These are phyloP conservation scores for Murina feae DNA, from an alignment of 2,113 vertebrate genomes.

Conservation along the genomic window DNA sequence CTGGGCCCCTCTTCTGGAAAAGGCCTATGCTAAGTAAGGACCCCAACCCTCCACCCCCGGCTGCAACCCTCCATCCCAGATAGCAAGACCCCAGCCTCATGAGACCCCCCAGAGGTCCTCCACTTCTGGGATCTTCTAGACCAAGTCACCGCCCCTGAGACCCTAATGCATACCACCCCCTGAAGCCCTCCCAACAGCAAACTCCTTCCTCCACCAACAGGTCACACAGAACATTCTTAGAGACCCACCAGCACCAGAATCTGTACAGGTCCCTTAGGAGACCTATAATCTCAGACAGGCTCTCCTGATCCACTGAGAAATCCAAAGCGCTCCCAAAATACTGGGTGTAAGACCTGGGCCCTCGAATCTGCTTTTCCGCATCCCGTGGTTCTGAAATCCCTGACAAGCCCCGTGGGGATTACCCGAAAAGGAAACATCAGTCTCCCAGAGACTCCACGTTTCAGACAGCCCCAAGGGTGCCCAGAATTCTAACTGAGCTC, in stretches of 20 bases:
- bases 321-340: neutral
- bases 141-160: neutral
- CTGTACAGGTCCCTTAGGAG: neutral
- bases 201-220: neutral
- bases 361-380: neutral
- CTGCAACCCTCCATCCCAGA: neutral
- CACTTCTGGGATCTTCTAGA: neutral
- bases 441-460: neutral
- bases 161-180: neutral
- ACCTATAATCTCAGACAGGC: neutral
- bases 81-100: neutral
- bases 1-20: conserved; percentile 81
- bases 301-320: neutral
- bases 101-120: neutral
- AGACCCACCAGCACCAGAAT: neutral
- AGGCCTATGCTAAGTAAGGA: conserved; percentile 82
- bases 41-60: rapidly evolving
- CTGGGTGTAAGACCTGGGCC: neutral
- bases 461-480: neutral
- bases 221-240: neutral
- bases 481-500: neutral
- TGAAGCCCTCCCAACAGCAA: neutral
- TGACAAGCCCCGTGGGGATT: neutral
- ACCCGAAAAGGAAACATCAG: neutral
- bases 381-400: neutral